Base-by-base conservation (phyloP, 2,797 vertebrate species). In the Pangasius larnaudii region DNA sequence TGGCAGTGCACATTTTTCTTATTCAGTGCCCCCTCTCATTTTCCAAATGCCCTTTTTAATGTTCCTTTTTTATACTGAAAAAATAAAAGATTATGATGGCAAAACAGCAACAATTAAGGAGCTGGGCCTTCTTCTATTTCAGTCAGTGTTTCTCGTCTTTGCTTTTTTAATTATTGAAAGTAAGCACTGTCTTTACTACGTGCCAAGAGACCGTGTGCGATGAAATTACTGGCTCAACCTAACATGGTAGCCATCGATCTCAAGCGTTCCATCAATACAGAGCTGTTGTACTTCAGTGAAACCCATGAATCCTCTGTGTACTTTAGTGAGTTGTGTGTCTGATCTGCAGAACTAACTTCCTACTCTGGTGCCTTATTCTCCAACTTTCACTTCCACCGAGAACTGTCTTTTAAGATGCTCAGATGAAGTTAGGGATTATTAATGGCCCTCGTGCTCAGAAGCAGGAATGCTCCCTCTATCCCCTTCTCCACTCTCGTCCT, bases 401-500 rank as follows among this genome's bases (percentile, higher is more conserved):
- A 88, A 86, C 59, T 75, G 91, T 88, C 91, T 92, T 42, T 42
- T 89, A 92, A 92, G 91, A 93, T 91, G 91, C 87, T 91, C 91
- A 94, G 96, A 96, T 94, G 89, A 95, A 94, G 93, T 96, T 96
- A 95, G 93, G 91, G 91, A 95, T 95, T 95, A 96, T 94, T 95
- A 94, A 96, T 96, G 95, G 91, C 92, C 85, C 88, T 91, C 87
- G 81, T 93, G 93, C 93, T 92, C 89, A 85, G 71, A 91, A 94
- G 94, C 95, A 93, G 92, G 93, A 93, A 91, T 91, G 91, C 90
- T 88, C 88, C 87, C 92, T 89, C 90, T n/a, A 53, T 90, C 89
- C 92, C 92, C 92, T 90, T 94, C 92, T 92, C 93, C 92, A 93
- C 71, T 83, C 89, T 93, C 82, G 63, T 94, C 92, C 92, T 89